These are phyloP conservation scores for Heteropelma amictum DNA, from an alignment of 2,888 invertebrate genomes.

Conservation along the genomic window DNA sequence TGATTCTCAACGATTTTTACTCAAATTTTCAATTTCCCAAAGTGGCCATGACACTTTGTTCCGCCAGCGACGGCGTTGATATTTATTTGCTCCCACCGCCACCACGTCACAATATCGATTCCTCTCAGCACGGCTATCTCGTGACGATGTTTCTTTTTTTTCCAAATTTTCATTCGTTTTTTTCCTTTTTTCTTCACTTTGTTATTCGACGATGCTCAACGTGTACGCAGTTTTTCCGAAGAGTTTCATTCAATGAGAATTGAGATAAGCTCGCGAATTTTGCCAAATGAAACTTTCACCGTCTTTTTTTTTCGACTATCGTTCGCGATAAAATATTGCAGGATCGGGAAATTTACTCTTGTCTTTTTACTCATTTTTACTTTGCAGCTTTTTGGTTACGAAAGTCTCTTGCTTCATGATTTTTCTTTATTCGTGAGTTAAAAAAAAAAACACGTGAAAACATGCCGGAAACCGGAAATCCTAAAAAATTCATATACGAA, in stretches of 20 bases:
- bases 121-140: neutral
- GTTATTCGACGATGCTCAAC: neutral
- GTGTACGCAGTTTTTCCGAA: neutral
- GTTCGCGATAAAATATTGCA: too few species aligned
- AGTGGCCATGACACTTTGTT: neutral
- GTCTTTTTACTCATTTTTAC: too few species aligned
- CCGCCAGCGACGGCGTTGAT: neutral
- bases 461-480: too few species aligned
- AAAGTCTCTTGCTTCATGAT: too few species aligned
- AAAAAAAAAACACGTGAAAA: too few species aligned
- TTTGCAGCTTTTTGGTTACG: too few species aligned
- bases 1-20: neutral
- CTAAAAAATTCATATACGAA: too few species aligned
- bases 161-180: neutral
- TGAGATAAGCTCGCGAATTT: too few species aligned
- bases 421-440: too few species aligned
- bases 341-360: too few species aligned
- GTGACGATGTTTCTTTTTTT: slow-evolving; percentile 1
- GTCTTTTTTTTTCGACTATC: too few species aligned
- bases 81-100: neutral
- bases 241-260: neutral
- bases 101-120: neutral
- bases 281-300: too few species aligned
- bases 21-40: neutral
- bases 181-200: neutral